Base-by-base conservation (phyloP, 2,113 vertebrate species). In the Vireo altiloquus region DNA sequence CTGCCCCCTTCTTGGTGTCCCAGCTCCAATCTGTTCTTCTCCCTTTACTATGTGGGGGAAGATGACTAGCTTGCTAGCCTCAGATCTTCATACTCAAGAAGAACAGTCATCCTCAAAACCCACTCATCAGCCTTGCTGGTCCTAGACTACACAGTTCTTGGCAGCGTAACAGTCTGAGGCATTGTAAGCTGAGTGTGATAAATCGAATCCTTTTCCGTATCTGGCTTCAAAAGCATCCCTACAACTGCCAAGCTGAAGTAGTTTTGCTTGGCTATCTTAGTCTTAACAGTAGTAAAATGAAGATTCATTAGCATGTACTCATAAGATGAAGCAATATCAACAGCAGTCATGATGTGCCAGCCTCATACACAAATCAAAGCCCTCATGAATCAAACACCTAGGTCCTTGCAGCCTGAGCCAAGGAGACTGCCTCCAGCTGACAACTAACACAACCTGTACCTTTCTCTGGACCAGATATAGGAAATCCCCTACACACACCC, bases 31-130 rank as follows among this genome's bases (percentile, higher is more conserved):
- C 25, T 50, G 2, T 33, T 79, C 8, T 59, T 30, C 7, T 74
- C 15, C 44, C 31, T 21, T 68, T 49, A 31, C 11, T 7, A 16
- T 0, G 0, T 10, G 3, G 14, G 13, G 11, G 14, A 74, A 39
- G 28, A 63, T 6, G 5, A 5, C 27, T 42, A 18, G 9, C 40
- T 84, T 81, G 42, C 18, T 21, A 63, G n/a, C 15, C 44, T 24
- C 30, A 57, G 42, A 18, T 47, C 56, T 87, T 63, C 1, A 1
- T 35, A 16, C 27, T 72, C 39, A 40, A 2, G 17, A 39, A 17
- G 2, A 80, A 20, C 3, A 6, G 7, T 20, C 20, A 52, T 22
- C 35, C 30, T 63, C 39, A 35, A 76, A 68, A 84, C 14, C 5
- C 2, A 0, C 5, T 39, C 81, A 79, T 44, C 27, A 71, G 17